phyloP scores from a whole-genome alignment of 2,113 vertebrate genomes.

The Pyxicephalus adspersus region DNA sequence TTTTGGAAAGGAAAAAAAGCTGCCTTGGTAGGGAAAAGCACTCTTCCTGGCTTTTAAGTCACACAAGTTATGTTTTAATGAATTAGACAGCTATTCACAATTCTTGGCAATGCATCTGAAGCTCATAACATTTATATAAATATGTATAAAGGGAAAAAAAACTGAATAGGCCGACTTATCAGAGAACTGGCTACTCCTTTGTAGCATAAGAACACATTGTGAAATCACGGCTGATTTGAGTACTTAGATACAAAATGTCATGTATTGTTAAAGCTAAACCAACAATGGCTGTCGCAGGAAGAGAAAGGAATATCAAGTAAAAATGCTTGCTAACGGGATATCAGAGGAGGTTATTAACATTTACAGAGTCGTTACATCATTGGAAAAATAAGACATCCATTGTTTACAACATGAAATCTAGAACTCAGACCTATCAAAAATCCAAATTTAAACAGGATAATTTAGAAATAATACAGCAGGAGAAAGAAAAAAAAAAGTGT shows the following conservation, averaged over 20 bases:
- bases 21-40: slow-evolving; percentile 44
- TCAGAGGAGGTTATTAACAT: slow-evolving; percentile 3
- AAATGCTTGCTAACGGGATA: background rate
- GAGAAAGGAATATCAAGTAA: background rate
- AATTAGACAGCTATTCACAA: slow-evolving; percentile 48
- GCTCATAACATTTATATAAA: slow-evolving; percentile 37
- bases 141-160: slow-evolving; percentile 44
- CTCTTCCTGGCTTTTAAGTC: slow-evolving; percentile 47
- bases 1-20: slow-evolving; percentile 54
- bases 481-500: too few species aligned
- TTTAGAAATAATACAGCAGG: too few species aligned
- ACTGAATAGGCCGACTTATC: slow-evolving; percentile 37
- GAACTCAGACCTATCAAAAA: too few species aligned
- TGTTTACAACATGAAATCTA: too few species aligned
- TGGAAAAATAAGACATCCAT: too few species aligned
- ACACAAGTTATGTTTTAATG: slow-evolving; percentile 50
- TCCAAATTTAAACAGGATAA: too few species aligned
- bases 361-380: too few species aligned
- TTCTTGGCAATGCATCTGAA: slow-evolving; percentile 45
- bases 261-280: slow-evolving; percentile 13
- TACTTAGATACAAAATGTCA: background rate
- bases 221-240: background rate
- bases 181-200: slow-evolving; percentile 18
- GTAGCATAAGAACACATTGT: slow-evolving; percentile 9
- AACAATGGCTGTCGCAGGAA: background rate